A percentile compares a stretch with the other conserved stretches of the same genome.
phyloP scores from a whole-genome alignment of 2,113 vertebrate genomes.

The Megaceryle torquata region DNA sequence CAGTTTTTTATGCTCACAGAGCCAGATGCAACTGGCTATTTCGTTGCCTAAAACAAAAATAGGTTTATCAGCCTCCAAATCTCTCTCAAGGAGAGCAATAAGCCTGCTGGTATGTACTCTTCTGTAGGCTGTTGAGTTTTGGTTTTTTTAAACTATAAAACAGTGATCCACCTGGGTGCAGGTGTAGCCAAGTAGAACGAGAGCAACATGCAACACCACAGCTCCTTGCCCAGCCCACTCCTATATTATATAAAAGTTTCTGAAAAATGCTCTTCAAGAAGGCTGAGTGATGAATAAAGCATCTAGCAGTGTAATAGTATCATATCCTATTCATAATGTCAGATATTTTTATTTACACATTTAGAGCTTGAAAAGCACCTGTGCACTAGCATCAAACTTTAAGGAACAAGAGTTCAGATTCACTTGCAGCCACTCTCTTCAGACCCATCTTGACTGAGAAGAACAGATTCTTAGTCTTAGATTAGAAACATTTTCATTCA shows the following conservation, averaged over 20 bases:
- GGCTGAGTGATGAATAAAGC: not conserved
- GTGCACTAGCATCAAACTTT: not conserved
- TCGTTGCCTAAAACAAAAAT: not conserved
- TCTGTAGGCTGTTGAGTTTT: not conserved
- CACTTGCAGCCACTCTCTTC: not conserved
- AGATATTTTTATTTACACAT: not conserved
- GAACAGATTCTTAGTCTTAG: not conserved
- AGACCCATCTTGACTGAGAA: not conserved
- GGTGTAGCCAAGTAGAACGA: not conserved
- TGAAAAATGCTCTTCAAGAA: not conserved
- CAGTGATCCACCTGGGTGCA: rapidly evolving
- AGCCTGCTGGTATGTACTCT: not conserved
- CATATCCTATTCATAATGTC: not conserved
- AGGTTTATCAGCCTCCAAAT: not conserved
- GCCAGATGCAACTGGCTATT: not conserved
- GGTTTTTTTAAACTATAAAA: not conserved
- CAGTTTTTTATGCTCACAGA: not conserved
- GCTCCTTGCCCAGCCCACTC: not conserved
- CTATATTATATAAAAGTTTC: not conserved
- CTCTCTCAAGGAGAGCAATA: not conserved
- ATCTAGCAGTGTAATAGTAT: not conserved
- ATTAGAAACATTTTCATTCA: not conserved
- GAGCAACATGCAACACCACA: not conserved
- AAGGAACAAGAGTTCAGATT: not conserved
- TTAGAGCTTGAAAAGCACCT: not conserved